Conservation (phyloP, 2,797 vertebrate genomes). For the Acanthurus lineatus region DNA sequence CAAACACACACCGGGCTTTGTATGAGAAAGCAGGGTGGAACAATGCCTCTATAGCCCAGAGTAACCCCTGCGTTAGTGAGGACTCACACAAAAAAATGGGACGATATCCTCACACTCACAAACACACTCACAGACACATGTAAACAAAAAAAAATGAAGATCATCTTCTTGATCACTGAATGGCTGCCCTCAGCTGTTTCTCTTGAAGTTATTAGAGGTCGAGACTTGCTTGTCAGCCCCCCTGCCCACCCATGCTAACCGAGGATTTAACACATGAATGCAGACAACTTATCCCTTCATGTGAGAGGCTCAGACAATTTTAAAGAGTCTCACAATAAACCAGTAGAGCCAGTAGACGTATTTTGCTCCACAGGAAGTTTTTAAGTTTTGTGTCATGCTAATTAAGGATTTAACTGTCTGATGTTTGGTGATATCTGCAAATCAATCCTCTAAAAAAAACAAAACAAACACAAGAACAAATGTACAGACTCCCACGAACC, state of each 20-base stretch:
- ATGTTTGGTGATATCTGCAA: not conserved
- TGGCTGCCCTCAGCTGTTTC: slow-evolving; percentile 30
- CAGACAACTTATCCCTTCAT: not conserved
- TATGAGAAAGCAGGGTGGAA: slow-evolving; percentile 75
- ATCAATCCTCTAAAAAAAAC: slow-evolving; percentile 6
- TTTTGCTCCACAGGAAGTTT: not conserved
- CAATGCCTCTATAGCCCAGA: slow-evolving; percentile 73
- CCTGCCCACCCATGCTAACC: not conserved
- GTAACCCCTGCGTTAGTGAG: slow-evolving; percentile 61
- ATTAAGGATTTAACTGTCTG: not conserved
- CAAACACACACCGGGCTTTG: slow-evolving; percentile 83
- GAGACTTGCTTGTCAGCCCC: not conserved
- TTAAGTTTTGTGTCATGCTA: too few relatives aligned
- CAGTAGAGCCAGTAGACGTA: not conserved
- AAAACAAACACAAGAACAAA: not conserved
- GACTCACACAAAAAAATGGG: slow-evolving; percentile 36
- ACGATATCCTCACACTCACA: slow-evolving; percentile 31
- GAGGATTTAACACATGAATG: slow-evolving; percentile 24
- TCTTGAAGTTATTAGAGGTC: slow-evolving; percentile 41
- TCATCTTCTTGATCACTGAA: slow-evolving; percentile 30
- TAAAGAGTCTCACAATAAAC: not conserved
- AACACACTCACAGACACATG: slow-evolving; percentile 26
- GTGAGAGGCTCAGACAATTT: not conserved
- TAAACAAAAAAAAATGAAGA: slow-evolving; percentile 43
- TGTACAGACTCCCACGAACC: slow-evolving; percentile 5